Percentiles rank a stretch among this genome's conserved stretches.
phyloP scores from a whole-genome alignment of 2,113 vertebrate genomes.

The Tautogolabrus adspersus region DNA sequence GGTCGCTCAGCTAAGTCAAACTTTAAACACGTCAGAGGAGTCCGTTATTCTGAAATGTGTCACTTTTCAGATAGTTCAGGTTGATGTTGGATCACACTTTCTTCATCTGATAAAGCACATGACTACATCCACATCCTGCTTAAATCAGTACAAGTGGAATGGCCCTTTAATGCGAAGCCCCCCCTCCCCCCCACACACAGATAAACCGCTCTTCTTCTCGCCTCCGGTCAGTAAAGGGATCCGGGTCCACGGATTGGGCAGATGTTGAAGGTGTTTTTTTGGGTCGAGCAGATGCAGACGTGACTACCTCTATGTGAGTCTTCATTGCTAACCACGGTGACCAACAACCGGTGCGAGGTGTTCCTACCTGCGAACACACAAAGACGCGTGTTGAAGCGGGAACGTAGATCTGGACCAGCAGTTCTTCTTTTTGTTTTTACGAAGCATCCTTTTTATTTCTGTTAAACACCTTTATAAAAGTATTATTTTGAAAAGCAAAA shows the following conservation, averaged over 20 bases:
- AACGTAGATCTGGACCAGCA: conserved; percentile 57
- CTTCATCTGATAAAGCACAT: conserved; percentile 11
- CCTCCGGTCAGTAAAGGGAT: conserved; percentile 38
- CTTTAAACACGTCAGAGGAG: no score
- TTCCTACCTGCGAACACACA: conserved; percentile 54
- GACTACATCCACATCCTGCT: neutral
- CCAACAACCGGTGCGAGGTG: conserved; percentile 55
- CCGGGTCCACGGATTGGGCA: conserved; percentile 42
- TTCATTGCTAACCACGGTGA: conserved; percentile 61
- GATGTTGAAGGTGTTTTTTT: conserved; percentile 12
- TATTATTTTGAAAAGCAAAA: conserved; percentile 54
- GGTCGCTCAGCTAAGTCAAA: no score
- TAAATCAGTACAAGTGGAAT: conserved; percentile 48
- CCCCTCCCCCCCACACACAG: conserved; percentile 21
- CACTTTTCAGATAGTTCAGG: neutral
- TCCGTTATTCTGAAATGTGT: neutral
- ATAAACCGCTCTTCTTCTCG: conserved; percentile 39
- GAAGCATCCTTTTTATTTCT: conserved; percentile 42
- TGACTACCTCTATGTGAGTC: conserved; percentile 72
- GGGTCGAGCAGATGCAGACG: conserved; percentile 55
- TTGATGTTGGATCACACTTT: neutral
- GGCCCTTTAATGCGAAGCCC: conserved; percentile 43
- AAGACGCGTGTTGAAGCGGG: conserved; percentile 36
- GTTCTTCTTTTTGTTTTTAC: conserved; percentile 42
- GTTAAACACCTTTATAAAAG: conserved; percentile 54